These are phyloP conservation scores for Salarias fasciatus DNA, from an alignment of 2,797 vertebrate genomes.

Conservation along the genomic window DNA sequence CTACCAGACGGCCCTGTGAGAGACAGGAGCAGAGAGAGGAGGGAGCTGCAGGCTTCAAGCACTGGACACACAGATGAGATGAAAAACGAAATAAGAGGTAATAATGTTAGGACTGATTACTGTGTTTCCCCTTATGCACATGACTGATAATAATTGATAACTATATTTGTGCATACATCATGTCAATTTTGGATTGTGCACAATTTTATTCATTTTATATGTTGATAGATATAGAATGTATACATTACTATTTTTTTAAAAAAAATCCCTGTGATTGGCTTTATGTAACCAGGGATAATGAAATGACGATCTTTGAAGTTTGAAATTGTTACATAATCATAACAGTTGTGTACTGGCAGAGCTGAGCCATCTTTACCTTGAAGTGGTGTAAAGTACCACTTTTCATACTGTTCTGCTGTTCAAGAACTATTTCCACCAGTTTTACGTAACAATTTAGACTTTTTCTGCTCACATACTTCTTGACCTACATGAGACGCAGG, in stretches of 20 bases:
- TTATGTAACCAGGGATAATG: too few relatives aligned
- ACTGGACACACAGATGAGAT: too few relatives aligned
- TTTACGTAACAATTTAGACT: constrained; percentile 29
- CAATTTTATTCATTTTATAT: neutral
- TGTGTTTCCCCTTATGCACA: too few relatives aligned
- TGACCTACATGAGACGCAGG: neutral
- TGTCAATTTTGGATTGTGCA: neutral
- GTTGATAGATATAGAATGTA: neutral
- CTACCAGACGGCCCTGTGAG: neutral
- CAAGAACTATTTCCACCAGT: constrained; percentile 12
- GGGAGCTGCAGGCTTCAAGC: neutral
- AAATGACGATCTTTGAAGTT: neutral
- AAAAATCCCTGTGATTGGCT: too few relatives aligned
- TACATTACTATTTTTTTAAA: too few relatives aligned
- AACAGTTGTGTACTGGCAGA: neutral
- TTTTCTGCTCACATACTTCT: constrained; percentile 5
- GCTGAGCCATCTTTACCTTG: neutral
- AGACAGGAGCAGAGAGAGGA: neutral
- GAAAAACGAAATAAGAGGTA: too few relatives aligned
- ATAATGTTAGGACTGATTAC: too few relatives aligned
- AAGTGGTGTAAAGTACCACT: constrained; percentile 21
- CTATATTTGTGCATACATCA: too few relatives aligned
- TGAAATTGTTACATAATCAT: constrained; percentile 19
- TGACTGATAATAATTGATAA: too few relatives aligned
- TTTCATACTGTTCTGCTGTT: constrained; percentile 19